Evolutionary conservation across 2,888 invertebrate species (phyloP).

Genomic region (Stenurella melanura): DNA sequence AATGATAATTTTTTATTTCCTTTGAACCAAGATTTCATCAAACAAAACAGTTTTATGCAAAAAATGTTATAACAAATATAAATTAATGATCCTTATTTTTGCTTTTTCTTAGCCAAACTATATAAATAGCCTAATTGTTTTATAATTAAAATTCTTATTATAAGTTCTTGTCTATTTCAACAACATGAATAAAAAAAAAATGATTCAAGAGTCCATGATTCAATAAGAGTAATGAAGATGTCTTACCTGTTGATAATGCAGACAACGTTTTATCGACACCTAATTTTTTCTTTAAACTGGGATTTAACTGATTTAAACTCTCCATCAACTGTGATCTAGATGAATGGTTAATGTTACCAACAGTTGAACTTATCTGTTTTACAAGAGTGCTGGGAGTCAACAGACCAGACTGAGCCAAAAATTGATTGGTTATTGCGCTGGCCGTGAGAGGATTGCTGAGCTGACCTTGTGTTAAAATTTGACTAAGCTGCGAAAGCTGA

Average conservation of each 20-base stretch:
- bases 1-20: too few species aligned
- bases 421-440: conserved; percentile 56
- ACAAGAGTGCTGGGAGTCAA: conserved; percentile 52
- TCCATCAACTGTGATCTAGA: conserved; percentile 47
- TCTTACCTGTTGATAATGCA: conserved; percentile 45
- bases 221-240: background rate
- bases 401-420: conserved; percentile 54
- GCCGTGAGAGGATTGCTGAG: conserved; percentile 56
- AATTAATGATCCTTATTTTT: too few species aligned
- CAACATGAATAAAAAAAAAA: background rate
- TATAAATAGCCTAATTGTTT: too few species aligned
- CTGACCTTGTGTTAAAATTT: conserved; percentile 61
- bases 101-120: too few species aligned
- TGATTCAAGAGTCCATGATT: background rate
- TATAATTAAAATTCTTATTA: too few species aligned
- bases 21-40: too few species aligned
- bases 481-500: conserved; percentile 64
- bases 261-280: conserved; percentile 52
- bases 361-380: conserved; percentile 48
- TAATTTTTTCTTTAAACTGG: conserved; percentile 51
- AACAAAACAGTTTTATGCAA: too few species aligned
- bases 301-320: conserved; percentile 51
- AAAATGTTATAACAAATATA: too few species aligned
- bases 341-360: conserved; percentile 18
- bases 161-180: too few species aligned